Conservation (phyloP, 2,797 vertebrate species). For the Hozukius guyotensis region DNA sequence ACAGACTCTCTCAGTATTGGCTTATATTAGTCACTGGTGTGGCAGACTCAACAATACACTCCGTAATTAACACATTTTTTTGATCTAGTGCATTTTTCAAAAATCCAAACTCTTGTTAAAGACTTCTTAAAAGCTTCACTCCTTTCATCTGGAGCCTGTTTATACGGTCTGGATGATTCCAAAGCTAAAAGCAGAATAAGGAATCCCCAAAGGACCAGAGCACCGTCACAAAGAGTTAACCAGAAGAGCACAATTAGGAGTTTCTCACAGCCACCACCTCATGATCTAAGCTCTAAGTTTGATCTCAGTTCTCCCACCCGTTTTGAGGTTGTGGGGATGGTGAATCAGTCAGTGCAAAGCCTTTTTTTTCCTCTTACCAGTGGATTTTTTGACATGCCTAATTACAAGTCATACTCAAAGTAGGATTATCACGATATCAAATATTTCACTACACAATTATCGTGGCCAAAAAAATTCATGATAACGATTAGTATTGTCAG, state of each 20-base stretch:
- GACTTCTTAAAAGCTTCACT: constrained; percentile 15
- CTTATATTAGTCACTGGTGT: constrained; percentile 73
- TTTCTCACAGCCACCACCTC: constrained; percentile 52
- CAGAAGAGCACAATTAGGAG: constrained; percentile 45
- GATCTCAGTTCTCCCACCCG: constrained; percentile 37
- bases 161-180: constrained; percentile 30
- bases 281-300: constrained; percentile 38
- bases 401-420: not conserved
- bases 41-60: constrained; percentile 70
- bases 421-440: not conserved
- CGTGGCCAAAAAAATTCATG: no score
- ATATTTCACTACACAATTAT: no score
- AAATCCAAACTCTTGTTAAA: constrained; percentile 48
- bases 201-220: constrained; percentile 35
- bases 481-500: no score
- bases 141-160: constrained; percentile 49
- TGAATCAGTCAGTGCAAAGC: constrained; percentile 26
- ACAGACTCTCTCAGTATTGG: constrained; percentile 37
- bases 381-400: constrained; percentile 8
- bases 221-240: constrained; percentile 36
- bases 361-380: not conserved
- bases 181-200: constrained; percentile 29
- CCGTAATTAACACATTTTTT: constrained; percentile 51
- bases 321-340: constrained; percentile 32
- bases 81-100: not conserved